phyloP scores from a whole-genome alignment of 2,797 vertebrate genomes.

The Lepidocolaptes lacrymiger region DNA sequence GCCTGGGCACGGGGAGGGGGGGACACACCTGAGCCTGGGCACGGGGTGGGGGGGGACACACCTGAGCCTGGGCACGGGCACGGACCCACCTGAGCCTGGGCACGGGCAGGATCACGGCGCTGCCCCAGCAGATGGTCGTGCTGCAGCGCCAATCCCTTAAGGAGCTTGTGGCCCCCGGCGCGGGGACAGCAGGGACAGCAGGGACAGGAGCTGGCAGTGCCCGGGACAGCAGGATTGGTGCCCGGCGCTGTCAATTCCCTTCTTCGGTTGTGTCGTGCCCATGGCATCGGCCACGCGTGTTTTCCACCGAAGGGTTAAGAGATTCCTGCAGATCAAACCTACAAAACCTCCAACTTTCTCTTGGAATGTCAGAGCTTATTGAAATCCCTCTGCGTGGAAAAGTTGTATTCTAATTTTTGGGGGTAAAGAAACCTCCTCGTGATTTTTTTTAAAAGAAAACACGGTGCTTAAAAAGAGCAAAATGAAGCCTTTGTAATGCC shows the following conservation, averaged over 20 bases:
- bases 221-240: neutral
- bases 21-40: too few species aligned
- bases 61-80: too few species aligned
- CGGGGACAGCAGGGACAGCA: too few species aligned
- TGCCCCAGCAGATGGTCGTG: neutral
- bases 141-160: neutral
- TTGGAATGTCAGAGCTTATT: neutral
- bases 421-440: neutral
- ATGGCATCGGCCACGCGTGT: too few species aligned
- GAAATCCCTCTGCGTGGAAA: neutral
- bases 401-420: neutral
- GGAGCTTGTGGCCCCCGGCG: neutral
- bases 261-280: fast-evolving
- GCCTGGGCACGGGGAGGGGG: too few species aligned
- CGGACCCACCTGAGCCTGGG: too few species aligned
- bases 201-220: fast-evolving
- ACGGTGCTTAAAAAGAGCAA: neutral
- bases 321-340: neutral
- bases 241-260: neutral
- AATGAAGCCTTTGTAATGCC: neutral
- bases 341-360: too few species aligned
- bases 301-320: too few species aligned
- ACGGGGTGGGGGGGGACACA: too few species aligned
- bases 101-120: too few species aligned
- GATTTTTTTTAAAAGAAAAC: neutral